Evolutionary conservation across 2,888 invertebrate genomes (phyloP).

Genomic region (Euproctis similis): DNA sequence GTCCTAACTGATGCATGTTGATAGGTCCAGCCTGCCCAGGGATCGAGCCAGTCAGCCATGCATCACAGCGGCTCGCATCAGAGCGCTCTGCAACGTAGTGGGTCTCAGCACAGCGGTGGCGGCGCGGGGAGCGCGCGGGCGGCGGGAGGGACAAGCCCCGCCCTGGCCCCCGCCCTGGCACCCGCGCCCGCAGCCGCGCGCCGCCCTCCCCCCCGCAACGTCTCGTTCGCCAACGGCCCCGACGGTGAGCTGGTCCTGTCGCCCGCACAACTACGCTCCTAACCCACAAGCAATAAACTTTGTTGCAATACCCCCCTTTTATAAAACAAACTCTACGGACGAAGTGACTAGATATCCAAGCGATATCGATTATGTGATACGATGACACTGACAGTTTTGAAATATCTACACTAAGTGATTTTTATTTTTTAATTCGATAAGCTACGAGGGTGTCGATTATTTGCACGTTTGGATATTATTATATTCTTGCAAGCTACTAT

Average conservation of each 20-base stretch:
- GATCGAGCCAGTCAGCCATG: conserved; percentile 23
- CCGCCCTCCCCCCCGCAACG: conserved; percentile 61
- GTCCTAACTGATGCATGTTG: too few relatives aligned
- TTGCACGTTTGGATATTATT: conserved; percentile 69
- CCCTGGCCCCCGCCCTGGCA: conserved; percentile 26
- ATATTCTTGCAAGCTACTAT: conserved; percentile 50
- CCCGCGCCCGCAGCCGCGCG: conserved; percentile 27
- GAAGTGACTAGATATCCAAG: conserved; percentile 42
- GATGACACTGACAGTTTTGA: conserved; percentile 37
- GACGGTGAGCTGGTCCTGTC: conserved; percentile 79
- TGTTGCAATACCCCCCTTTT: conserved; percentile 42
- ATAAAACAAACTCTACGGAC: conserved; percentile 31
- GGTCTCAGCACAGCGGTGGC: conserved; percentile 13
- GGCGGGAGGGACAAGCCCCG: conserved; percentile 27
- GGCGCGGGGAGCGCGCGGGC: conserved; percentile 17
- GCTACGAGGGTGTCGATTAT: conserved; percentile 48
- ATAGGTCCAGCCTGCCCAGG: conserved; percentile 26
- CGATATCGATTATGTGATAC: conserved; percentile 45
- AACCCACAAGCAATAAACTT: conserved; percentile 59
- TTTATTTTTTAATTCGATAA: conserved; percentile 43
- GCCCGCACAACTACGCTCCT: conserved; percentile 78
- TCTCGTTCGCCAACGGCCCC: conserved; percentile 66
- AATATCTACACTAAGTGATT: conserved; percentile 31
- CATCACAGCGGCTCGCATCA: conserved; percentile 27
- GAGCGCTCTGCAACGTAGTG: conserved; percentile 33